phyloP scores from a whole-genome alignment of 2,113 vertebrate species.

The Neolamprologus sp. region DNA sequence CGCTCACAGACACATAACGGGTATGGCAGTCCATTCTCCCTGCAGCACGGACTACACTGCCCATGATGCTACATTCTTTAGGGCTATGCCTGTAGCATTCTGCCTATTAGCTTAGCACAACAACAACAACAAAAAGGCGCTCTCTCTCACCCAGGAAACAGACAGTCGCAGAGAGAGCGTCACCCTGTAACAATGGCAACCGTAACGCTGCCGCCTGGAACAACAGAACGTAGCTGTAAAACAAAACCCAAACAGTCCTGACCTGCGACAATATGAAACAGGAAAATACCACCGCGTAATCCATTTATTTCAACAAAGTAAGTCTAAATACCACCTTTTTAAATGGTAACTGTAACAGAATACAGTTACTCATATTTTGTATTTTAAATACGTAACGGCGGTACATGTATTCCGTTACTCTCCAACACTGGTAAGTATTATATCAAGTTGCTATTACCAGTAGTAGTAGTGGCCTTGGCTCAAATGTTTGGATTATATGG shows the following conservation, averaged over 20 bases:
- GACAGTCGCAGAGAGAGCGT: not conserved
- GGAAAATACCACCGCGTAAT: not conserved
- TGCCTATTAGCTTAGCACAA: not conserved
- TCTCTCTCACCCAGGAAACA: not conserved
- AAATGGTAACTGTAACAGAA: not conserved
- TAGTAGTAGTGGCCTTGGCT: not conserved
- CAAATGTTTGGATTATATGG: not conserved
- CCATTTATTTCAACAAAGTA: not conserved
- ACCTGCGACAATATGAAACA: not conserved
- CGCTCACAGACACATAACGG: not conserved
- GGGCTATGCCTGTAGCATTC: not conserved
- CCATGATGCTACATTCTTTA: not conserved
- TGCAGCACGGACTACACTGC: not conserved
- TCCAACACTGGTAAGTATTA: not conserved
- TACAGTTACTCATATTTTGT: not conserved
- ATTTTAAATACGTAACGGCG: not conserved
- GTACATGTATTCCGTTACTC: not conserved
- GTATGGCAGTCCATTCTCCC: not conserved
- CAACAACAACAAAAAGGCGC: fast-evolving
- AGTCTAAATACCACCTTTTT: not conserved
- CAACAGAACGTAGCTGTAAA: not conserved
- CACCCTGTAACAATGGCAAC: not conserved
- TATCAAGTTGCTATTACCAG: not conserved
- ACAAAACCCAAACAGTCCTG: not conserved
- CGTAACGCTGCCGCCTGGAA: not conserved